These are phyloP conservation scores for Achroia grisella DNA, from an alignment of 1,140 invertebrate species.

Conservation along the genomic window DNA sequence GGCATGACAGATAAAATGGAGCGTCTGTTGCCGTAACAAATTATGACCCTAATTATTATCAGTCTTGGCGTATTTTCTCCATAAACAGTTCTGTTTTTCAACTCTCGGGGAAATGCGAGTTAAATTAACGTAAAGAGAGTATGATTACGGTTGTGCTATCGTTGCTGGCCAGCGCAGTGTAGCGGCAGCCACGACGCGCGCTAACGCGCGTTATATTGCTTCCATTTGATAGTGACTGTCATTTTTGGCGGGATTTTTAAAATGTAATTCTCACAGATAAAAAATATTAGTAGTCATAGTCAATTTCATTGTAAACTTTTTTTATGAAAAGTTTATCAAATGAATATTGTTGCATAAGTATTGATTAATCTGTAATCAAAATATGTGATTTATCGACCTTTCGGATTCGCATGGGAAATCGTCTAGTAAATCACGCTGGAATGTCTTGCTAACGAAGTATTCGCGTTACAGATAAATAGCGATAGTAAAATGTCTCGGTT, in stretches of 20 bases:
- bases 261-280: constrained; percentile 21
- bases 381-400: not conserved
- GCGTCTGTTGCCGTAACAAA: constrained; percentile 21
- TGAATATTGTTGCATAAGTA: constrained; percentile 11
- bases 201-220: constrained; percentile 25
- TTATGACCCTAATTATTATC: constrained; percentile 49
- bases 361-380: not conserved
- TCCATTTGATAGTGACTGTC: constrained; percentile 12
- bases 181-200: constrained; percentile 24
- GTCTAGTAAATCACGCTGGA: constrained; percentile 16
- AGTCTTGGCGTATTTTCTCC: constrained; percentile 51
- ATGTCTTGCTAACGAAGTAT: constrained; percentile 28
- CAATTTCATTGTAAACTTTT: constrained; percentile 52
- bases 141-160: constrained; percentile 23
- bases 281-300: not conserved
- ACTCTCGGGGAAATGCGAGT: constrained; percentile 55
- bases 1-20: constrained; percentile 5
- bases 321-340: constrained; percentile 44
- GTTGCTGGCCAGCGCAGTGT: constrained; percentile 23
- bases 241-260: constrained; percentile 20
- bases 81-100: constrained; percentile 61
- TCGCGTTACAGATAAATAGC: constrained; percentile 18
- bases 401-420: constrained; percentile 17
- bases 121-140: constrained; percentile 57
- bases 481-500: constrained; percentile 31